Conservation (phyloP, 2,888 invertebrate species). For the Alsophila aescularia region DNA sequence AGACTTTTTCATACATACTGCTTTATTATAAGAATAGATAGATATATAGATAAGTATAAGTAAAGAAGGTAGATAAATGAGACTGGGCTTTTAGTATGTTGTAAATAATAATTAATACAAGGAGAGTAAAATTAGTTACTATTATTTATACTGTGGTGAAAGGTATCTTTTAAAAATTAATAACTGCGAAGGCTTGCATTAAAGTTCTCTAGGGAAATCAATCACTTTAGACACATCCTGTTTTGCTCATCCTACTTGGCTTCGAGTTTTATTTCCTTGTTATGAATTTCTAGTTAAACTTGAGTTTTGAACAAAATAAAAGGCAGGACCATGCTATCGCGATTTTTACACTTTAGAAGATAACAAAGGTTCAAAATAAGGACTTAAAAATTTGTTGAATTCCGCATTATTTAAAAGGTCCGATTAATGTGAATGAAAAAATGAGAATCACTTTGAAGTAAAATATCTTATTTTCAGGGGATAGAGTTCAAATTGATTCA, state of each 20-base stretch:
- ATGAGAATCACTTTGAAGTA: neutral
- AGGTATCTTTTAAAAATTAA: slow-evolving; percentile 49
- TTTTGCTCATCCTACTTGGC: neutral
- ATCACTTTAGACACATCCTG: slow-evolving; percentile 44
- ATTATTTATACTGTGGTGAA: too few species aligned
- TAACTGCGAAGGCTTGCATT: slow-evolving; percentile 43
- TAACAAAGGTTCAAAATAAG: slow-evolving; percentile 44
- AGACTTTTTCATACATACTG: too few species aligned
- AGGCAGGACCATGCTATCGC: slow-evolving; percentile 42
- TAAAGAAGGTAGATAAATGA: too few species aligned
- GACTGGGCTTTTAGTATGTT: too few species aligned
- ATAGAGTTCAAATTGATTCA: slow-evolving; percentile 48
- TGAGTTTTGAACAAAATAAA: neutral
- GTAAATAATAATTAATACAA: too few species aligned
- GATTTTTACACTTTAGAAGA: slow-evolving; percentile 49
- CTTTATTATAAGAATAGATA: too few species aligned
- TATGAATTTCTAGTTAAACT: neutral
- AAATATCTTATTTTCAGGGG: neutral
- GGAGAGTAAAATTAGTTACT: too few species aligned
- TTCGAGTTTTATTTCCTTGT: too few species aligned
- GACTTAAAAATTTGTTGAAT: slow-evolving; percentile 42
- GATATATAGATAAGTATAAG: too few species aligned
- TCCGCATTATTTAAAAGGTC: slow-evolving; percentile 53
- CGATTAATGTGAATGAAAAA: slow-evolving; percentile 45
- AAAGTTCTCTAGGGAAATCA: slow-evolving; percentile 65